Conservation (phyloP, 2,888 invertebrate genomes). For the Vesta saturnalis region DNA sequence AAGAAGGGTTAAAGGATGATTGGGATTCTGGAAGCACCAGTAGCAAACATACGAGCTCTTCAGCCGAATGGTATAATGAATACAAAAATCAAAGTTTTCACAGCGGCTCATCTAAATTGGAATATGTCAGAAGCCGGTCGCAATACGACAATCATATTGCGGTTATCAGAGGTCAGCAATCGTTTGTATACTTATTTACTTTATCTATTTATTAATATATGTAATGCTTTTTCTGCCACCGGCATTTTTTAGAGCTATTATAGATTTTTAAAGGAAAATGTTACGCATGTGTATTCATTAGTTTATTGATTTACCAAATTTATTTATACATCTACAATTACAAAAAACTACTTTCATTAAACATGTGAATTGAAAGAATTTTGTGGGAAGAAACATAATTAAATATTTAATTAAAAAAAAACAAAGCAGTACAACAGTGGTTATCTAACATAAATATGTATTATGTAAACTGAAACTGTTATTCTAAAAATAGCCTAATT, state of each 20-base stretch:
- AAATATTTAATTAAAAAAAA: no score
- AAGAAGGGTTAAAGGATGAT: slow-evolving; percentile 55
- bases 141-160: slow-evolving; percentile 90
- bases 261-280: no score
- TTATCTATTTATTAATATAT: neutral
- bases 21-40: slow-evolving; percentile 57
- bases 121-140: slow-evolving; percentile 79
- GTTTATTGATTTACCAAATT: no score
- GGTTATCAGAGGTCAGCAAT: slow-evolving; percentile 79
- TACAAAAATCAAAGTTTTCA: slow-evolving; percentile 70
- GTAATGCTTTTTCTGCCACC: neutral
- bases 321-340: no score
- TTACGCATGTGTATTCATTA: slow-evolving; percentile 2
- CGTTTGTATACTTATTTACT: neutral
- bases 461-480: no score
- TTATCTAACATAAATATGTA: no score
- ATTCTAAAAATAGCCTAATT: no score
- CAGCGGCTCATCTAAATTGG: slow-evolving; percentile 72
- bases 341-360: no score
- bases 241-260: neutral
- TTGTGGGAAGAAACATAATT: no score
- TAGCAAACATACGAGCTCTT: slow-evolving; percentile 59
- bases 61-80: slow-evolving; percentile 69
- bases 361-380: no score
- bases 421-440: no score